Conservation (phyloP, 2,797 vertebrate genomes). For the Falco biarmicus region DNA sequence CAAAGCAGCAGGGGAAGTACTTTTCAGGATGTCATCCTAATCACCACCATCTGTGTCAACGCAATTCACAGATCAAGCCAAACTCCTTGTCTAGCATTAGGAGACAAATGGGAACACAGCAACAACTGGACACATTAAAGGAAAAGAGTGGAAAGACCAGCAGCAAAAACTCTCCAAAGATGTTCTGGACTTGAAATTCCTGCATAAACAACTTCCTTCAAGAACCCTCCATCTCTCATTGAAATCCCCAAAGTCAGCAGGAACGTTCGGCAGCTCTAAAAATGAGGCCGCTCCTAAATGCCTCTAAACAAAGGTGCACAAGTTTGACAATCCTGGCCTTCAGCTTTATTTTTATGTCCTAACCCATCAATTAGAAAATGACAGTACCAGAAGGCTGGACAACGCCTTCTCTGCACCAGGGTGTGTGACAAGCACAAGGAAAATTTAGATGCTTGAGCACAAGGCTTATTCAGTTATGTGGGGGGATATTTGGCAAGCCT, state of each 20-base stretch:
- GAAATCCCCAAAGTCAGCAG: constrained; percentile 61
- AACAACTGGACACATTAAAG: background rate
- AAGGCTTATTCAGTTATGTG: background rate
- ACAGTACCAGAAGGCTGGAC: background rate
- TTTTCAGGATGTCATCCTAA: background rate
- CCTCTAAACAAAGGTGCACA: background rate
- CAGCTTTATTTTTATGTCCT: constrained; percentile 8
- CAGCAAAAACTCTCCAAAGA: background rate
- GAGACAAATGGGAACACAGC: background rate
- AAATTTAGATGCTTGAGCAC: background rate
- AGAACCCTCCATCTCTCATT: constrained; percentile 49
- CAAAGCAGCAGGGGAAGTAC: background rate
- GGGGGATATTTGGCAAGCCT: background rate
- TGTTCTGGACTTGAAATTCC: background rate
- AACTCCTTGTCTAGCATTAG: rapidly evolving
- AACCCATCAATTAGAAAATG: constrained; percentile 30
- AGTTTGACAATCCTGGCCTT: constrained; percentile 32
- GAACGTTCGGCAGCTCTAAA: background rate
- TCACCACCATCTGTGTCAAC: background rate
- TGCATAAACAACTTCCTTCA: background rate
- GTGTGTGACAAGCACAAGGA: background rate
- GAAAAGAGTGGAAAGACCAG: background rate
- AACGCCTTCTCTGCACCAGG: background rate
- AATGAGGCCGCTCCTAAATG: constrained; percentile 26
- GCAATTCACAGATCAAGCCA: background rate